Percentiles rank a stretch among this genome's conserved stretches.
Conservation (phyloP, 2,113 vertebrate species). For the Oreochromis tanganicae region DNA sequence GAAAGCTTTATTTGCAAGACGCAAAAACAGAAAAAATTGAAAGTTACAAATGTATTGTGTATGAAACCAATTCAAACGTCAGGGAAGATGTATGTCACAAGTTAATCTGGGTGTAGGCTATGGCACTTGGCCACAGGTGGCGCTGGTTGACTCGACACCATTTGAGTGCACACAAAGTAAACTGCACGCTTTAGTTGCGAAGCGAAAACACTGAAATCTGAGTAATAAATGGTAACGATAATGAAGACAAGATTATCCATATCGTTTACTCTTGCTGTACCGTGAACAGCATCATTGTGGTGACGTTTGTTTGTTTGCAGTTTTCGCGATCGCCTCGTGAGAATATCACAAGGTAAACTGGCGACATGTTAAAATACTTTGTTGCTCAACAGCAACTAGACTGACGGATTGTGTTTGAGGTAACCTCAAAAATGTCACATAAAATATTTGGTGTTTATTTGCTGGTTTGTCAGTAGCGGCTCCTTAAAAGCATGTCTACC, state of each 20-base stretch:
- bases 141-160: too few relatives aligned
- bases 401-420: background rate
- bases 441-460: background rate
- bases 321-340: background rate
- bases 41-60: too few relatives aligned
- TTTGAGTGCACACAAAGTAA: accelerated
- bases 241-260: accelerated
- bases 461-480: background rate
- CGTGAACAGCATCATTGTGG: accelerated
- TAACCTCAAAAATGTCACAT: background rate
- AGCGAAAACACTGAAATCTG: background rate
- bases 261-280: background rate
- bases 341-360: background rate
- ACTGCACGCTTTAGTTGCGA: background rate
- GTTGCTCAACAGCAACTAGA: background rate
- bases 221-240: background rate
- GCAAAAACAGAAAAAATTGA: too few relatives aligned
- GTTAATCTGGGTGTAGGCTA: too few relatives aligned
- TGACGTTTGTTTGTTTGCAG: background rate
- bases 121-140: too few relatives aligned
- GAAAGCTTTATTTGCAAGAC: too few relatives aligned
- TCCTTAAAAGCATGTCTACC: background rate
- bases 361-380: background rate
- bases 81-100: too few relatives aligned
- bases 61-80: too few relatives aligned